Conservation (phyloP, 64 coral and sea anemone genomes). For the Cladopsammia gracilis region DNA sequence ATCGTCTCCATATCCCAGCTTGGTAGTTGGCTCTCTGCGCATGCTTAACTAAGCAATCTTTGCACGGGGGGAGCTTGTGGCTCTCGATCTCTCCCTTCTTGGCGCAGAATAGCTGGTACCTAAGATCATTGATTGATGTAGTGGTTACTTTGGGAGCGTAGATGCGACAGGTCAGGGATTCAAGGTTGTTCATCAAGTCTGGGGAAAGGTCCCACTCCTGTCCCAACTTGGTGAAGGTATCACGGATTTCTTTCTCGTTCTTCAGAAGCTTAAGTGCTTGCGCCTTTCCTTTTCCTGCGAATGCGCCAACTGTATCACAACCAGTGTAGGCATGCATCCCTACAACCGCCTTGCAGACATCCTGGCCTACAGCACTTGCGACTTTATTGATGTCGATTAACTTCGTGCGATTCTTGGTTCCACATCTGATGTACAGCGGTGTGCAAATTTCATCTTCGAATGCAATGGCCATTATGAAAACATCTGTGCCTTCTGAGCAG, state of each 20-base stretch:
- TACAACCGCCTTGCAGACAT: constrained; percentile 33
- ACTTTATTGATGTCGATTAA: constrained; percentile 44
- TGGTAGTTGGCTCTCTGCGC: constrained; percentile 62
- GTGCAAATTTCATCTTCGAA: background rate
- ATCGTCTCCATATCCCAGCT: constrained; percentile 28
- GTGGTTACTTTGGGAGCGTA: constrained; percentile 32
- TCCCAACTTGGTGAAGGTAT: constrained; percentile 41
- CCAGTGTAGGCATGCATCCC: constrained; percentile 65
- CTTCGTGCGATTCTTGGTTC: constrained; percentile 6
- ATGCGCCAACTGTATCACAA: constrained; percentile 60
- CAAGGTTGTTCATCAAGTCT: constrained; percentile 37
- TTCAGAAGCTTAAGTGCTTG: constrained; percentile 56
- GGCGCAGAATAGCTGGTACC: constrained; percentile 61
- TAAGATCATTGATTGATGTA: constrained; percentile 41
- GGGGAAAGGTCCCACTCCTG: constrained; percentile 38
- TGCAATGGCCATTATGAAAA: constrained; percentile 29
- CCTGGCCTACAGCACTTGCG: background rate
- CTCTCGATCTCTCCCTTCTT: constrained; percentile 66
- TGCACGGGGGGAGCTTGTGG: constrained; percentile 53
- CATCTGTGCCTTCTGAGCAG: constrained; percentile 31
- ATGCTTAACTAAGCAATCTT: constrained; percentile 63
- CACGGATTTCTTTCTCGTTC: background rate
- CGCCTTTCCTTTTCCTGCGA: constrained; percentile 65
- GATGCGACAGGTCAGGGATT: constrained; percentile 31
- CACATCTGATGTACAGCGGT: constrained; percentile 50